phyloP scores from a whole-genome alignment of 2,113 vertebrate species.

The Chaetodon auriga region DNA sequence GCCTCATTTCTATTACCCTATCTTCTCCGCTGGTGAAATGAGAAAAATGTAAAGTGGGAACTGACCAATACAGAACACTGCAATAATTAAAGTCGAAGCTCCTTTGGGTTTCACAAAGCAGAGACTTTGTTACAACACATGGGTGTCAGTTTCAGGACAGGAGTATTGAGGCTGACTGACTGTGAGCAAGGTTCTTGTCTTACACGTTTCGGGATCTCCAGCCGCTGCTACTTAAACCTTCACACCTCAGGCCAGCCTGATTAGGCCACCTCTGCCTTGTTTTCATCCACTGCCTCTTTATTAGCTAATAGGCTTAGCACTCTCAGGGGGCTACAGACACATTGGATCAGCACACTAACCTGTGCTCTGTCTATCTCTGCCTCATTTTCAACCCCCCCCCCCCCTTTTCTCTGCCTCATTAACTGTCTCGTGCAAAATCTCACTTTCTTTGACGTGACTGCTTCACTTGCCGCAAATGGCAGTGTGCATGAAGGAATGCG shows the following conservation, averaged over 20 bases:
- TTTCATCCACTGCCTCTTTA: constrained; percentile 74
- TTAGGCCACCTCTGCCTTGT: constrained; percentile 75
- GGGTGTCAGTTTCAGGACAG: constrained; percentile 39
- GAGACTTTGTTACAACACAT: constrained; percentile 2
- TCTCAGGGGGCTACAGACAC: constrained; percentile 58
- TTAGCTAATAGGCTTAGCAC: constrained; percentile 78
- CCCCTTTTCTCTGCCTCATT: constrained; percentile 30
- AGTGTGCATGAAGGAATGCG: background rate
- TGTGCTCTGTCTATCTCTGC: constrained; percentile 49
- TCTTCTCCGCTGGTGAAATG: constrained; percentile 48
- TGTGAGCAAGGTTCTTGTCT: constrained; percentile 48
- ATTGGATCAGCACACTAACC: constrained; percentile 68
- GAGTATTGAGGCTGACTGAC: constrained; percentile 2
- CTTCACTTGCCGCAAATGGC: constrained; percentile 13
- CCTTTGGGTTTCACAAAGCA: constrained; percentile 22
- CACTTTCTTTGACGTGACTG: background rate
- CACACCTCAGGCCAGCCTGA: constrained; percentile 72
- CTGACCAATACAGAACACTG: constrained; percentile 34
- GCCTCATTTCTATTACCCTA: constrained; percentile 43
- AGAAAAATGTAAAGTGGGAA: constrained; percentile 40
- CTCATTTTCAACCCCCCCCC: constrained; percentile 32
- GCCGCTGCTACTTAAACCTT: constrained; percentile 60
- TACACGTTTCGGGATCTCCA: constrained; percentile 50
- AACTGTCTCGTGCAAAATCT: constrained; percentile 22
- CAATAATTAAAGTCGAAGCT: constrained; percentile 51